phyloP scores from a whole-genome alignment of 2,113 vertebrate species.

The Hemichromis elongatus region DNA sequence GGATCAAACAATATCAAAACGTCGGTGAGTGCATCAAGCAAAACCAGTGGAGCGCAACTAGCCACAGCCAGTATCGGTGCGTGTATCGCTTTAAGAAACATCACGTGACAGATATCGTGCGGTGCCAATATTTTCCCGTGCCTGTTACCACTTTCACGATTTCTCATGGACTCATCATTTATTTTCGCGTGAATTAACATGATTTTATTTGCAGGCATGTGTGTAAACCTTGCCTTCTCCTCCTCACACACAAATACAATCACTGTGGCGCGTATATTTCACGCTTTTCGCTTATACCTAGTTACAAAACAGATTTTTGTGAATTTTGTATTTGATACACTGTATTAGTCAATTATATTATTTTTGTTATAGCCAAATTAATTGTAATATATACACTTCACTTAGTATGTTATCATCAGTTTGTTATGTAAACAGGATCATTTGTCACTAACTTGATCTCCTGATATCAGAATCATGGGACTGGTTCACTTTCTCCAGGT shows the following conservation, averaged over 20 bases:
- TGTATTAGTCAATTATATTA: no score
- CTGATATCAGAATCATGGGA: background rate
- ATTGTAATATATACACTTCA: background rate
- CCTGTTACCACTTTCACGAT: background rate
- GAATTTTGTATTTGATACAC: background rate
- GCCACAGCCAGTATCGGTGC: background rate
- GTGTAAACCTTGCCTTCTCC: background rate
- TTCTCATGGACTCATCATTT: background rate
- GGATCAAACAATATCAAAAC: background rate
- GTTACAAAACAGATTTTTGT: background rate
- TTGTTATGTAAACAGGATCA: background rate
- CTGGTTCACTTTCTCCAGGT: fast-evolving
- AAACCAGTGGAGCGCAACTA: background rate
- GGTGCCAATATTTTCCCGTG: background rate
- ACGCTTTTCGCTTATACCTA: background rate
- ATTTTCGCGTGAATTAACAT: background rate
- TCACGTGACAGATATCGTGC: background rate
- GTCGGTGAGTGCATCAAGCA: background rate
- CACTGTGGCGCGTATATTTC: no score
- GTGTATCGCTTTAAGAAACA: background rate
- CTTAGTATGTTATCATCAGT: background rate
- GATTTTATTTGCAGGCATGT: background rate
- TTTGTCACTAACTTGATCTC: background rate
- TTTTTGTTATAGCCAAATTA: background rate
- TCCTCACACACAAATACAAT: background rate